A percentile compares a stretch with the other conserved stretches of the same genome.
These are phyloP conservation scores for Megalops cyprinoides DNA, from an alignment of 2,797 vertebrate genomes.

Conservation along the genomic window DNA sequence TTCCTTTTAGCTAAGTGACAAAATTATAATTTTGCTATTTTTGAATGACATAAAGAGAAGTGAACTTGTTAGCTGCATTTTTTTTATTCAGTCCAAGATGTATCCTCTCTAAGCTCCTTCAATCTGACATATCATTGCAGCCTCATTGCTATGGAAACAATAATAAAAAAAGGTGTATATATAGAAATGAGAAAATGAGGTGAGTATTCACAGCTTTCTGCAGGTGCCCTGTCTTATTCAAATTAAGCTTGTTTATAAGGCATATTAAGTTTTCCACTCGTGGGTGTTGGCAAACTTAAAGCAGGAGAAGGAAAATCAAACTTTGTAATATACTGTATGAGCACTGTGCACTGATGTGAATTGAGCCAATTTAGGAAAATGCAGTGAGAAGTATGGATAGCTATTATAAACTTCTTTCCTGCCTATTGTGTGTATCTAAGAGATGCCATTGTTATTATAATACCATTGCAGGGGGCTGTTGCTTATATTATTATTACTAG, in stretches of 20 bases:
- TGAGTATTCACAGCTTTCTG: background rate
- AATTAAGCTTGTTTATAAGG: conserved; percentile 22
- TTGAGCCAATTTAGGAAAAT: conserved; percentile 21
- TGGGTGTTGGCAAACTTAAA: conserved; percentile 2
- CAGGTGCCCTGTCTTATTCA: conserved; percentile 13
- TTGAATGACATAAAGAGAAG: conserved; percentile 4
- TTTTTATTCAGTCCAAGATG: conserved; percentile 17
- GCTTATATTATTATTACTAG: conserved; percentile 27
- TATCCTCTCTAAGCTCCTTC: background rate
- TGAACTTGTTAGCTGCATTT: background rate
- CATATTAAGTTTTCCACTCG: conserved; percentile 19
- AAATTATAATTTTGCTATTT: no score
- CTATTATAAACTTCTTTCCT: conserved; percentile 7
- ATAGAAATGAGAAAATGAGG: background rate
- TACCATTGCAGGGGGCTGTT: background rate
- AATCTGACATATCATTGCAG: conserved; percentile 11
- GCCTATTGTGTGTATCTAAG: conserved; percentile 18
- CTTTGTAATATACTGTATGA: background rate
- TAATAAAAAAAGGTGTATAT: conserved; percentile 9
- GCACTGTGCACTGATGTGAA: background rate
- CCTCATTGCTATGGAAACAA: background rate
- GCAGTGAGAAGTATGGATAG: background rate
- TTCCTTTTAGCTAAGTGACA: no score
- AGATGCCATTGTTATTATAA: conserved; percentile 25
- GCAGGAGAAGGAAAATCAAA: background rate